Conservation (phyloP, 2,113 vertebrate genomes). For the Neodontobutis hainanensis region DNA sequence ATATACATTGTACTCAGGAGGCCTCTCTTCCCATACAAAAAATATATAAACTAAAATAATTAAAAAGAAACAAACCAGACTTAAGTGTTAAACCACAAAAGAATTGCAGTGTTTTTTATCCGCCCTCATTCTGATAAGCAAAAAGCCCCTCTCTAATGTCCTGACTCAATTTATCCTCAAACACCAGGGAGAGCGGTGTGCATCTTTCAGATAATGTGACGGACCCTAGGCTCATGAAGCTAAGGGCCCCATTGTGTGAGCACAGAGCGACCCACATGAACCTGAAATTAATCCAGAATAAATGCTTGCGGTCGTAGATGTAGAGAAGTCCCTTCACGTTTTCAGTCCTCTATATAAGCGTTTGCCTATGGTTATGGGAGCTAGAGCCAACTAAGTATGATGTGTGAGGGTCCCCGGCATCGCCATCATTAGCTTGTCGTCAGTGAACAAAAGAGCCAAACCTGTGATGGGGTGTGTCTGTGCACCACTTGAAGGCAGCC, state of each 20-base stretch:
- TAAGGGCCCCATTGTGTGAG: neutral
- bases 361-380: neutral
- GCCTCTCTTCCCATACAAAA: conserved; percentile 41
- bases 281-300: neutral
- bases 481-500: neutral
- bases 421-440: conserved; percentile 5
- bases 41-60: conserved; percentile 44
- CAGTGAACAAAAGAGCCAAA: neutral
- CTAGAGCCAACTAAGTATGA: conserved; percentile 23
- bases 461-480: neutral
- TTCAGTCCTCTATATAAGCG: neutral
- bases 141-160: neutral
- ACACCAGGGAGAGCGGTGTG: conserved; percentile 2
- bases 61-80: conserved; percentile 43
- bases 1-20: conserved; percentile 8
- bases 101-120: conserved; percentile 48
- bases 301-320: neutral
- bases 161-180: conserved; percentile 5
- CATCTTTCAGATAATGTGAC: neutral
- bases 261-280: neutral
- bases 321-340: neutral
- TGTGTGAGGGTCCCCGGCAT: conserved; percentile 18
- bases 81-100: conserved; percentile 38
- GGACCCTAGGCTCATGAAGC: neutral
- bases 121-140: conserved; percentile 13